Conservation (phyloP, 2,888 invertebrate genomes). For the Hylaea fasciaria region DNA sequence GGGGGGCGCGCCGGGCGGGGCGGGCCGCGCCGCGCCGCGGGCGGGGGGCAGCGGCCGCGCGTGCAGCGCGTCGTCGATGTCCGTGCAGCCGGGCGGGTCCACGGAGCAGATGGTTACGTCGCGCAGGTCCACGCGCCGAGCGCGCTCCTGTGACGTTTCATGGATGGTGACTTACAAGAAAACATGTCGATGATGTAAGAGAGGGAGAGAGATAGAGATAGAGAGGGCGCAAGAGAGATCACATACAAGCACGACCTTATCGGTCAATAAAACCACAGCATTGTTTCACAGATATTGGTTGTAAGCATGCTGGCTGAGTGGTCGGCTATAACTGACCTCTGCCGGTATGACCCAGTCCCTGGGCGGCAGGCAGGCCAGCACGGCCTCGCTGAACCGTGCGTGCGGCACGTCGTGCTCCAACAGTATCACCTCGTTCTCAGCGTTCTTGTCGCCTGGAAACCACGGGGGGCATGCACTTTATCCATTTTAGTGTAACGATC, state of each 20-base stretch:
- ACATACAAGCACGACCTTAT: too few relatives aligned
- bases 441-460: conserved; percentile 92
- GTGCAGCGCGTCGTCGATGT: conserved; percentile 99
- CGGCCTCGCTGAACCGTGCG: conserved; percentile 96
- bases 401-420: conserved; percentile 99
- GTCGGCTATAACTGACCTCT: conserved; percentile 80
- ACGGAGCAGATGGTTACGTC: conserved; percentile 96
- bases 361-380: conserved; percentile 95
- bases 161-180: too few relatives aligned
- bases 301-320: too few relatives aligned
- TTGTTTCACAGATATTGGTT: too few relatives aligned
- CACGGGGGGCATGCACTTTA: not conserved
- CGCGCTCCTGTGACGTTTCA: conserved; percentile 86
- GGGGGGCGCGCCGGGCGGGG: conserved; percentile 99
- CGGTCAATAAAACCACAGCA: too few relatives aligned
- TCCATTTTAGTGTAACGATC: not conserved
- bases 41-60: conserved; percentile 86
- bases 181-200: too few relatives aligned
- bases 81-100: conserved; percentile 99
- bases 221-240: too few relatives aligned
- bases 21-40: conserved; percentile 55
- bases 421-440: conserved; percentile 98
- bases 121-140: conserved; percentile 92
- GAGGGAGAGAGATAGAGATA: too few relatives aligned
- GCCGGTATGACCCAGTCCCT: conserved; percentile 95